Evolutionary conservation across 2,113 vertebrate genomes (phyloP).

Genomic region (Capra hircus): DNA sequence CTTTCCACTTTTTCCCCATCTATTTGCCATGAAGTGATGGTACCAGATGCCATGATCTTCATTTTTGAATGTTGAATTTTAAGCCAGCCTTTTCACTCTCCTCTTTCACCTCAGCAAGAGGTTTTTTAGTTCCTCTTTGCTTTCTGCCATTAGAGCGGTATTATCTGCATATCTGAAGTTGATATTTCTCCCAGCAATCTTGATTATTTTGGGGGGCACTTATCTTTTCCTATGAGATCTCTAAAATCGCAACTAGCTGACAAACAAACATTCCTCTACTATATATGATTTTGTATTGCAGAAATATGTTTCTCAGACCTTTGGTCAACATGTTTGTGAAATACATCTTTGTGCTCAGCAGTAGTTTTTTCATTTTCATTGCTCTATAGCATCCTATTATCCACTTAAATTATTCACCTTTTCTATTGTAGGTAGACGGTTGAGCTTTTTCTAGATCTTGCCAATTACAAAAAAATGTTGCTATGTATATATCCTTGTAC

Average conservation of each 20-base stretch:
- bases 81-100: not conserved
- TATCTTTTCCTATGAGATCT: not conserved
- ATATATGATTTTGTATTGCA: accelerated
- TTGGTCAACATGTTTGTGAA: not conserved
- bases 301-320: not conserved
- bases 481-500: not conserved
- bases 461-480: not conserved
- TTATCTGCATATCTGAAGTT: not conserved
- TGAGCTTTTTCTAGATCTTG: not conserved
- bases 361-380: not conserved
- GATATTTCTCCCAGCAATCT: not conserved
- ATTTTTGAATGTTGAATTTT: not conserved
- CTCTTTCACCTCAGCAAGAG: not conserved
- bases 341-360: not conserved
- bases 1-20: not conserved
- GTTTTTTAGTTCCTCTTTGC: not conserved
- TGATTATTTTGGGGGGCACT: not conserved
- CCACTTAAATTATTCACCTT: not conserved
- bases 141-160: not conserved
- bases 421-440: not conserved
- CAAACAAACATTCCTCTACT: not conserved
- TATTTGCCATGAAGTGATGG: not conserved
- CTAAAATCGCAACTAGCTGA: not conserved
- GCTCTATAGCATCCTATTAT: not conserved
- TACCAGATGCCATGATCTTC: not conserved